Percentiles rank a stretch among this genome's conserved stretches.
These are phyloP conservation scores for Erythrolamprus reginae DNA, from an alignment of 2,113 vertebrate species.

Conservation along the genomic window DNA sequence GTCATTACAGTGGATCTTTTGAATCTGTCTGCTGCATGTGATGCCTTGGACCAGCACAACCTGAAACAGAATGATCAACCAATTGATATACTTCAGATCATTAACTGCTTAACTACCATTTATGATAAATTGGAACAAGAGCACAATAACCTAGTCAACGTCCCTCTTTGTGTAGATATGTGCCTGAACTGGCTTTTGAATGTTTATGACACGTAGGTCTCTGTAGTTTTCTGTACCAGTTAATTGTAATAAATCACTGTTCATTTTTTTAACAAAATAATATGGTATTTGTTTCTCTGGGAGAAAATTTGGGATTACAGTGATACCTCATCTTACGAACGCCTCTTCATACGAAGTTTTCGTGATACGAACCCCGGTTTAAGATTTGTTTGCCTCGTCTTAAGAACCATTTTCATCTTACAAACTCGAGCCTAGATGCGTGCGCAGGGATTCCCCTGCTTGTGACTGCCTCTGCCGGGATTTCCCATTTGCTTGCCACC, in stretches of 20 bases:
- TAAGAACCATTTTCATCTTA: no score
- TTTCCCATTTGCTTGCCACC: no score
- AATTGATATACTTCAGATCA: conserved; percentile 92
- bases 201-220: conserved; percentile 95
- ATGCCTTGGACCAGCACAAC: conserved; percentile 94
- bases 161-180: conserved; percentile 96
- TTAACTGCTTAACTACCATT: conserved; percentile 89
- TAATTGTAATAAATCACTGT: background rate
- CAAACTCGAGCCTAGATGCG: no score
- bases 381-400: no score
- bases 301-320: no score
- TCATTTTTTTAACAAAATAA: background rate
- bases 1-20: conserved; percentile 89
- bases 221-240: background rate
- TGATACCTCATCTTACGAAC: no score
- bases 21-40: conserved; percentile 87
- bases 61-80: conserved; percentile 98
- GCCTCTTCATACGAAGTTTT: no score
- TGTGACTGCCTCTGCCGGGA: no score
- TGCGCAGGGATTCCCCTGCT: no score
- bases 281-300: background rate
- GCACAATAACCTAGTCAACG: conserved; percentile 92
- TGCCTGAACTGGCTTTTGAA: conserved; percentile 99
- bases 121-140: conserved; percentile 94
- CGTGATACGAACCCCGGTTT: no score